Evolutionary conservation across 1,140 invertebrate genomes (phyloP).

Genomic region (Meteorus sp.): DNA sequence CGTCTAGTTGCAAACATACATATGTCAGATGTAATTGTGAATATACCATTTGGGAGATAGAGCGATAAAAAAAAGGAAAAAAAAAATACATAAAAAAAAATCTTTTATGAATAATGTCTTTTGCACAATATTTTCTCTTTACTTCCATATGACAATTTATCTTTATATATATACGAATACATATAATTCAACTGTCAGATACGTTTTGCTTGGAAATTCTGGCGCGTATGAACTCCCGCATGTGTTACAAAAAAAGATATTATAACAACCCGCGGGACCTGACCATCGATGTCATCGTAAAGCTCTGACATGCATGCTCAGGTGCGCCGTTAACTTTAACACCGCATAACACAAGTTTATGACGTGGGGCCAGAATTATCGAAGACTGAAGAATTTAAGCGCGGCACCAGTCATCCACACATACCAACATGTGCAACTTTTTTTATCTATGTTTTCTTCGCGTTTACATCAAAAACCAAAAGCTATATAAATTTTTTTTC

Average conservation of each 20-base stretch:
- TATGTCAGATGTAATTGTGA: conserved; percentile 58
- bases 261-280: no score
- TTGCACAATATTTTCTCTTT: conserved; percentile 10
- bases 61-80: conserved; percentile 48
- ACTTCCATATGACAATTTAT: not conserved
- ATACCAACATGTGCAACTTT: no score
- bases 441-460: no score
- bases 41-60: conserved; percentile 42
- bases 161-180: no score
- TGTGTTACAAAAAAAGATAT: not conserved
- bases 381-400: not conserved
- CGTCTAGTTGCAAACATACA: conserved; percentile 52
- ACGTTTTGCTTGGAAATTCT: not conserved
- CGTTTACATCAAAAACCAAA: no score
- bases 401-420: no score
- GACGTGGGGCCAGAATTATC: not conserved
- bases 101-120: conserved; percentile 53
- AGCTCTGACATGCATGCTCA: not conserved
- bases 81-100: conserved; percentile 58
- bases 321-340: no score
- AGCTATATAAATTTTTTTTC: no score
- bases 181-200: no score
- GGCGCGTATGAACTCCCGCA: not conserved
- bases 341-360: not conserved
- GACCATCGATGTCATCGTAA: not conserved